Percentiles rank a stretch among this genome's conserved stretches.
Evolutionary conservation across 1,140 invertebrate species (phyloP).

Genomic region (Cyclargus thomasi): DNA sequence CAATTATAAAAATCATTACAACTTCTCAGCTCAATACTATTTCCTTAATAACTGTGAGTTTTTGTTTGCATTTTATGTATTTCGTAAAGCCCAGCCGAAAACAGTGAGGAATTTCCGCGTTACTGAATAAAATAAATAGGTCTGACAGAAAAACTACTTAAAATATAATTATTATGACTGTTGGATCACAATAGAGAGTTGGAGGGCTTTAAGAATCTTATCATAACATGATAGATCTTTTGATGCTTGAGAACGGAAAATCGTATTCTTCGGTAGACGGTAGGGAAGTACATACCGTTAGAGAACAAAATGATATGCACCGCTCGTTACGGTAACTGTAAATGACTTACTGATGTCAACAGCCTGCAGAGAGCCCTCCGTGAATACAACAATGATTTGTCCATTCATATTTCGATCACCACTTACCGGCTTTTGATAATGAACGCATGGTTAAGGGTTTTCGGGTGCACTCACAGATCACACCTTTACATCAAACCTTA

Average conservation of each 20-base stretch:
- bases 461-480: too few species aligned
- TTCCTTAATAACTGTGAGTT: background rate
- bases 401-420: background rate
- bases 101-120: background rate
- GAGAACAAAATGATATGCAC: background rate
- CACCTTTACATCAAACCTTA: too few species aligned
- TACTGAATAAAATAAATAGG: too few species aligned
- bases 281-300: background rate
- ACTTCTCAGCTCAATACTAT: background rate
- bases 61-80: too few species aligned
- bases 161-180: too few species aligned
- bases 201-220: too few species aligned
- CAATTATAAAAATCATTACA: background rate
- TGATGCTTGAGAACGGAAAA: background rate
- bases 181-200: too few species aligned
- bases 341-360: slow-evolving; percentile 1
- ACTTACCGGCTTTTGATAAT: background rate
- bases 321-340: slow-evolving; percentile 2
- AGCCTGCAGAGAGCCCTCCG: background rate
- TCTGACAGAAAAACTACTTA: too few species aligned
- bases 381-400: background rate
- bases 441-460: background rate
- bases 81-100: background rate
- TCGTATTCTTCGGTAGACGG: background rate
- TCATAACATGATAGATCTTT: too few species aligned